Evolutionary conservation across 2,797 vertebrate species (phyloP).

Genomic region (Scyliorhinus canicula): DNA sequence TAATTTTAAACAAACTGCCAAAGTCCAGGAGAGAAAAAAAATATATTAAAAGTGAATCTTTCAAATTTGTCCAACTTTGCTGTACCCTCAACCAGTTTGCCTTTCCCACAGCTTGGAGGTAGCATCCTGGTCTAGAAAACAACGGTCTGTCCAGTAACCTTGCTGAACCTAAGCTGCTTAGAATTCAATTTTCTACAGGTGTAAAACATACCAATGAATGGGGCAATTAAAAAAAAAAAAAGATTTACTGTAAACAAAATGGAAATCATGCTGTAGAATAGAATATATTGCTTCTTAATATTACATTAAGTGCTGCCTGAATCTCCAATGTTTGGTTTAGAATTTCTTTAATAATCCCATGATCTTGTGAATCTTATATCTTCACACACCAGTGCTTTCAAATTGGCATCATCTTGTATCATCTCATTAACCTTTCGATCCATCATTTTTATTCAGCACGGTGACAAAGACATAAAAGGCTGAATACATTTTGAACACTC

Average conservation of each 20-base stretch:
- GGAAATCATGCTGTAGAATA: not conserved
- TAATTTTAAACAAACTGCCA: not conserved
- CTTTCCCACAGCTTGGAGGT: not conserved
- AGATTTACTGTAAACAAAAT: not conserved
- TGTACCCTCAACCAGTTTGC: not conserved
- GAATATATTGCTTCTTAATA: not conserved
- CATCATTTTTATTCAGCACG: not conserved
- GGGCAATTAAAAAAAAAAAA: no score
- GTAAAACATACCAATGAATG: not conserved
- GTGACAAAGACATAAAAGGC: conserved; percentile 3
- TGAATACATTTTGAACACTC: conserved; percentile 1
- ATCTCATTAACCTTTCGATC: not conserved
- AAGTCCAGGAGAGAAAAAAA: not conserved
- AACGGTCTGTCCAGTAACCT: not conserved
- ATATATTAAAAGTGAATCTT: not conserved
- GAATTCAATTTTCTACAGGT: not conserved
- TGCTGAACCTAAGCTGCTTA: not conserved
- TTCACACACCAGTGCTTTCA: not conserved
- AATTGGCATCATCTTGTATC: not conserved
- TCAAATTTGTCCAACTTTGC: not conserved
- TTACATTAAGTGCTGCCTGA: not conserved
- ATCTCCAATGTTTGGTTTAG: not conserved
- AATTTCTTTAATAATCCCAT: conserved; percentile 1
- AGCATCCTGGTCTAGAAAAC: not conserved
- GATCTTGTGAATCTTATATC: not conserved